These are phyloP conservation scores for Lamellibrachia satsuma DNA, from an alignment of 2,888 invertebrate genomes.

Conservation along the genomic window DNA sequence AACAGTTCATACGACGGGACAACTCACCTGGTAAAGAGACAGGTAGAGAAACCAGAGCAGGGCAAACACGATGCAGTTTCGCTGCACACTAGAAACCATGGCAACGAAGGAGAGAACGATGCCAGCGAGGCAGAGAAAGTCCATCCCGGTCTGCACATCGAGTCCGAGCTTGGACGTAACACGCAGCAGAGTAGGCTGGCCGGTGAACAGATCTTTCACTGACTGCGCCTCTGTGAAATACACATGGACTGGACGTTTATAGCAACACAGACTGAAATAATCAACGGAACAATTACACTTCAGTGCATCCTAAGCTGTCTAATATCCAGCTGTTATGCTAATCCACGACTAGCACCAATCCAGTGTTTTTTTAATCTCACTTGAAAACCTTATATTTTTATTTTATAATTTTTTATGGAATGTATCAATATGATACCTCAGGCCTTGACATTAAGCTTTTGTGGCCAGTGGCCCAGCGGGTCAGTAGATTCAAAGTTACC, in stretches of 20 bases:
- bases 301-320: background rate
- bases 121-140: conserved; percentile 75
- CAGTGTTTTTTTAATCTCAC: background rate
- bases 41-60: conserved; percentile 77
- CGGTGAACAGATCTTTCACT: conserved; percentile 52
- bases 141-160: conserved; percentile 75
- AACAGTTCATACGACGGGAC: no score
- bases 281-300: background rate
- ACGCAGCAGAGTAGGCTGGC: conserved; percentile 76
- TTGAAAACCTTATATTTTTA: no score
- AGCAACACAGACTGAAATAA: background rate
- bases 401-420: no score
- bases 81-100: conserved; percentile 63
- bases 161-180: conserved; percentile 75
- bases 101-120: conserved; percentile 75
- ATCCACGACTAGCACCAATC: background rate
- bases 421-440: no score
- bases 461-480: no score
- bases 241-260: background rate
- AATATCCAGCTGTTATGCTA: background rate
- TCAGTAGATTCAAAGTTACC: no score
- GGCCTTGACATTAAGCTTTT: no score
- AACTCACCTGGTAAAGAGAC: conserved; percentile 75
- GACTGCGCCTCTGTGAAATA: conserved; percentile 39
- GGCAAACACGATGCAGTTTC: conserved; percentile 71